phyloP scores from a whole-genome alignment of 2,113 vertebrate species.

The Odocoileus virginianus region DNA sequence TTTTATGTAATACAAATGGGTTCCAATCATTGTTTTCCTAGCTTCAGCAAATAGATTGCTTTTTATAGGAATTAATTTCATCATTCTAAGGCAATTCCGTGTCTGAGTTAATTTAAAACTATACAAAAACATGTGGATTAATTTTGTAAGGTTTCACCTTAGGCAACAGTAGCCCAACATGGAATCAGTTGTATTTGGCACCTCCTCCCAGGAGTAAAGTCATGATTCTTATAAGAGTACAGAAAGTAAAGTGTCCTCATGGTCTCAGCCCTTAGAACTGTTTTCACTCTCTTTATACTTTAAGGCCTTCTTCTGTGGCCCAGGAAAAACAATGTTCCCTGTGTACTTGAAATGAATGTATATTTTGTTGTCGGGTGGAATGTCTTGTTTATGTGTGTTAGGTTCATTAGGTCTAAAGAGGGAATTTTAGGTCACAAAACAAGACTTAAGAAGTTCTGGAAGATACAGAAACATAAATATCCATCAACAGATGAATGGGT shows the following conservation, averaged over 20 bases:
- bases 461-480: not conserved
- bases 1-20: not conserved
- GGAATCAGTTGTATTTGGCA: not conserved
- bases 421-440: not conserved
- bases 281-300: not conserved
- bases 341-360: not conserved
- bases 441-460: not conserved
- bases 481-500: not conserved
- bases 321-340: not conserved
- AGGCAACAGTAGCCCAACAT: not conserved
- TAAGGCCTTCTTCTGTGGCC: not conserved
- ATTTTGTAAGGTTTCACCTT: not conserved
- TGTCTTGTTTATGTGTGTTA: not conserved
- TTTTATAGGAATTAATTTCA: not conserved
- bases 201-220: not conserved
- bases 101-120: conserved; percentile 17
- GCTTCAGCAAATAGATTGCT: not conserved
- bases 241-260: not conserved
- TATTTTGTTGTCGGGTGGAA: not conserved
- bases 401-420: not conserved
- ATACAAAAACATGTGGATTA: not conserved
- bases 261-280: not conserved
- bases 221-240: not conserved
- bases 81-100: not conserved
- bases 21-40: not conserved